phyloP scores from a whole-genome alignment of 2,113 vertebrate species.

The Alligator sinensis region DNA sequence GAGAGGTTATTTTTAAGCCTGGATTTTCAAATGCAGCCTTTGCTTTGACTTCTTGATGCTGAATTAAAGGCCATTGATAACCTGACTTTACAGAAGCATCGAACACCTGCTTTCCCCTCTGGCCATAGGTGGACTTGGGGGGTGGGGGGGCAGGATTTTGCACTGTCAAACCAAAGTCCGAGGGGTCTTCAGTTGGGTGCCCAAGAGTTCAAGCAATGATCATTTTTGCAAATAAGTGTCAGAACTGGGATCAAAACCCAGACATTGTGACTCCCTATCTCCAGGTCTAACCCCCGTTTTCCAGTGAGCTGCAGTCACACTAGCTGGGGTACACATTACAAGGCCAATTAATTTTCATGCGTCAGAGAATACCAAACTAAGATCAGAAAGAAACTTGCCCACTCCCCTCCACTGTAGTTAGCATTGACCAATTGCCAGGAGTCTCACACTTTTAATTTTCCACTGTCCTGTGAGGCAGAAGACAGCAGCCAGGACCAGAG shows the following conservation, averaged over 20 bases:
- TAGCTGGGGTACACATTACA: not conserved
- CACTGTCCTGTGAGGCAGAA: not conserved
- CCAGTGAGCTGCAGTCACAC: not conserved
- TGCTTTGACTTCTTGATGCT: accelerated
- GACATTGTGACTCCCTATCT: not conserved
- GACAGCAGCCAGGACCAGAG: not conserved
- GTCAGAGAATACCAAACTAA: not conserved
- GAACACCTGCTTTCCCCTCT: accelerated
- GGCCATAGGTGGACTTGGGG: not conserved
- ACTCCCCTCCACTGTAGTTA: not conserved
- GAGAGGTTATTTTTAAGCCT: conserved; percentile 15
- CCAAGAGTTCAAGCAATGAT: accelerated
- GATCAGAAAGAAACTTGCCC: not conserved
- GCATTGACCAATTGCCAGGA: not conserved
- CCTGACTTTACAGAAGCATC: not conserved
- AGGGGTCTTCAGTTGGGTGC: not conserved
- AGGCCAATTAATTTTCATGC: not conserved
- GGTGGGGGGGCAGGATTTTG: not conserved
- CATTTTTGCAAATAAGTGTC: not conserved
- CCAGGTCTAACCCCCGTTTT: not conserved
- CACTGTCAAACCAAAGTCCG: not conserved
- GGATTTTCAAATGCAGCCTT: accelerated
- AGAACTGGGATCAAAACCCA: not conserved
- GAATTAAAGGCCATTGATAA: too few species aligned
- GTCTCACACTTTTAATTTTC: not conserved